Percentiles rank a stretch among this genome's conserved stretches.
Evolutionary conservation across 2,113 vertebrate species (phyloP).

Genomic region (Recurvirostra avosetta): DNA sequence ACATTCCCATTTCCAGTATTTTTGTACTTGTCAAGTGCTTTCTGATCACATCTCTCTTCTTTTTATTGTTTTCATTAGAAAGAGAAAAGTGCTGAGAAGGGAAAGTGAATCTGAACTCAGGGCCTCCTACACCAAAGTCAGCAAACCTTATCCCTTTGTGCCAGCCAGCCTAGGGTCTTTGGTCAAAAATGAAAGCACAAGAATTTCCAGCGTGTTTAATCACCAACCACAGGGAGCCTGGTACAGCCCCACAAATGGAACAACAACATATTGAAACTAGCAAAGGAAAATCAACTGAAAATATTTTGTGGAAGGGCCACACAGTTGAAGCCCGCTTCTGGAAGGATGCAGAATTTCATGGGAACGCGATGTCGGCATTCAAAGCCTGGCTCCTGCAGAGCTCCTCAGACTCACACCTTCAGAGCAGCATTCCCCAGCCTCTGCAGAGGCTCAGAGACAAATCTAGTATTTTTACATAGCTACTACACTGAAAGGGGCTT

Average conservation of each 20-base stretch:
- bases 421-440: not conserved
- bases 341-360: conserved; percentile 1
- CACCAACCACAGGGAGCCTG: conserved; percentile 36
- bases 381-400: not conserved
- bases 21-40: conserved; percentile 36
- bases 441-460: not conserved
- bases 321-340: not conserved
- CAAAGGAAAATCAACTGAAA: conserved; percentile 24
- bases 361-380: not conserved
- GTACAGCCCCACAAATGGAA: not conserved
- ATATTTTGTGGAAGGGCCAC: not conserved
- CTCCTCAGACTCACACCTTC: not conserved
- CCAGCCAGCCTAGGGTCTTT: conserved; percentile 29
- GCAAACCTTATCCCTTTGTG: conserved; percentile 53
- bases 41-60: conserved; percentile 46
- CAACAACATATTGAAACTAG: conserved; percentile 25
- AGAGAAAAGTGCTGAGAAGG: conserved; percentile 58
- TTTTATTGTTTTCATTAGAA: conserved; percentile 58
- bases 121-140: conserved; percentile 53
- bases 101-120: conserved; percentile 7
- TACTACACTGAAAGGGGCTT: not conserved
- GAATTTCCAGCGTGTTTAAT: conserved; percentile 36
- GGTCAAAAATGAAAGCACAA: conserved; percentile 47
- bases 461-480: not conserved
- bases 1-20: conserved; percentile 39